Conservation (phyloP, 2,113 vertebrate species). For the Rhineura floridana region DNA sequence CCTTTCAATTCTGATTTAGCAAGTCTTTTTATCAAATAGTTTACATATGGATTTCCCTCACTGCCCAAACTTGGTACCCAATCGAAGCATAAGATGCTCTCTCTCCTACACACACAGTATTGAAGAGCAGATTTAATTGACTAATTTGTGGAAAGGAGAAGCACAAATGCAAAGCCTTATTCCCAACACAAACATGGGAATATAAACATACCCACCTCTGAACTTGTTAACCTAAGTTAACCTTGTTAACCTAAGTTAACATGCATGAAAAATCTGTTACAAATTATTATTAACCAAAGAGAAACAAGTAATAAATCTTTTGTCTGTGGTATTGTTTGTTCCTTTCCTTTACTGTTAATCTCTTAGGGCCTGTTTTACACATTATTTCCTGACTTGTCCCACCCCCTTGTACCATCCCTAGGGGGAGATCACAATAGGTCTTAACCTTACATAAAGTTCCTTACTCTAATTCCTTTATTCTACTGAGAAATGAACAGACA, state of each 20-base stretch:
- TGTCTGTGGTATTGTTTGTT: too few species aligned
- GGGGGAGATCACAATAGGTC: neutral
- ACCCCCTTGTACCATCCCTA: neutral
- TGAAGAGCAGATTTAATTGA: too few species aligned
- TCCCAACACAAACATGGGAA: neutral
- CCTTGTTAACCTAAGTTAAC: neutral
- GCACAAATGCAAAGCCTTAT: neutral
- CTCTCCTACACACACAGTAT: too few species aligned
- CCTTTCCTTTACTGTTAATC: too few species aligned
- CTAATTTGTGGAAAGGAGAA: neutral
- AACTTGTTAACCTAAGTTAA: neutral
- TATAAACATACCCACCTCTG: neutral
- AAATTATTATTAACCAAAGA: neutral
- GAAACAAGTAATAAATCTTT: neutral
- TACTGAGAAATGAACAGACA: neutral
- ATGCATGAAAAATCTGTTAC: neutral
- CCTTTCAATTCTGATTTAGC: neutral
- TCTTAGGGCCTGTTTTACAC: neutral
- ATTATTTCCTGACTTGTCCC: neutral
- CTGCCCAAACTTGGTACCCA: too few species aligned
- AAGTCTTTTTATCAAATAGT: neutral
- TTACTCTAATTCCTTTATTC: neutral
- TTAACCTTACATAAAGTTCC: neutral
- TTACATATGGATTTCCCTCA: neutral
- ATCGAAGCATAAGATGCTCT: too few species aligned